Evolutionary conservation across 2,113 vertebrate species (phyloP).

Genomic region (Kryptolebias marmoratus): DNA sequence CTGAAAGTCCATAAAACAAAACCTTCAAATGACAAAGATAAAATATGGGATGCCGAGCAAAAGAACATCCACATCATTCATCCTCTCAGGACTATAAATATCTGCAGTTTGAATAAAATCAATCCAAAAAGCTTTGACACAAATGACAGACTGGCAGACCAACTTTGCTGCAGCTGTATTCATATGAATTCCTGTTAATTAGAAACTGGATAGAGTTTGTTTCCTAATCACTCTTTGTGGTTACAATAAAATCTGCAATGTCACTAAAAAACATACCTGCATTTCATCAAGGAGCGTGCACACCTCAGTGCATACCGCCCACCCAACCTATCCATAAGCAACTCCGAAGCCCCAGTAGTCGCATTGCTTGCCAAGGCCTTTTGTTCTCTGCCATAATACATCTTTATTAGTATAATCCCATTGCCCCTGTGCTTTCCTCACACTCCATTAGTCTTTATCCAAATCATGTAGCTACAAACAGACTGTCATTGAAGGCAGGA

Average conservation of each 20-base stretch:
- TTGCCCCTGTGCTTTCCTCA: slow-evolving; percentile 68
- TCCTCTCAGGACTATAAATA: neutral
- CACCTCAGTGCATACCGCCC: slow-evolving; percentile 48
- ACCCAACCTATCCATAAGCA: slow-evolving; percentile 50
- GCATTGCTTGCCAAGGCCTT: slow-evolving; percentile 70
- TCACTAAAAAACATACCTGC: slow-evolving; percentile 25
- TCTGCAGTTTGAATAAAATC: neutral
- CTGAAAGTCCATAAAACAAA: too few relatives aligned
- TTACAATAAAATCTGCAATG: slow-evolving; percentile 27
- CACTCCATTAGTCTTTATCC: slow-evolving; percentile 80
- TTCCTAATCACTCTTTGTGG: slow-evolving; percentile 18
- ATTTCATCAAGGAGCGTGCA: slow-evolving; percentile 62
- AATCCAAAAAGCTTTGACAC: too few relatives aligned
- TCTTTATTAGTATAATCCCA: slow-evolving; percentile 80
- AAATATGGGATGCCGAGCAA: too few relatives aligned
- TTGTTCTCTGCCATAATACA: slow-evolving; percentile 76
- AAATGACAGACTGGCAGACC: neutral
- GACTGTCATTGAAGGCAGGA: slow-evolving; percentile 72
- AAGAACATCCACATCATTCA: neutral
- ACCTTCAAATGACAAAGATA: too few relatives aligned
- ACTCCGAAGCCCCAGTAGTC: slow-evolving; percentile 55
- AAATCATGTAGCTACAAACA: slow-evolving; percentile 75
- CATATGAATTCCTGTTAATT: slow-evolving; percentile 1
- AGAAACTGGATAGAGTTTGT: neutral
- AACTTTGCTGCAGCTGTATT: neutral